Conservation (phyloP, 1,140 invertebrate species). For the Apis cerana region DNA sequence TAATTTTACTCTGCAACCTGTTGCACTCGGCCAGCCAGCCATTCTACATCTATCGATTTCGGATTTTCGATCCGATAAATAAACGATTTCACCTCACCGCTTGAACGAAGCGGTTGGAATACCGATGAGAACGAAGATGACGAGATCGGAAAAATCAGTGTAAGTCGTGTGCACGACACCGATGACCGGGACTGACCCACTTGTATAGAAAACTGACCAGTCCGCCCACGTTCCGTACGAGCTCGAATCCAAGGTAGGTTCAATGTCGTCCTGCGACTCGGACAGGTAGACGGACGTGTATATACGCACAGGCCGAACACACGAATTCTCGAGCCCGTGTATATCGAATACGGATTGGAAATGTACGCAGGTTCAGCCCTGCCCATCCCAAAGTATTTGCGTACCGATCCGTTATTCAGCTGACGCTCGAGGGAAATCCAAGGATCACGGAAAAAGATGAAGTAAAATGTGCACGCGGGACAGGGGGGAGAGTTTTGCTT, state of each 20-base stretch:
- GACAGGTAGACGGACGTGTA: conserved; percentile 33
- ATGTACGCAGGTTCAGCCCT: conserved; percentile 24
- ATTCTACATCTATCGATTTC: neutral
- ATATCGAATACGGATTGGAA: neutral
- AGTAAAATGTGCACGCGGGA: neutral
- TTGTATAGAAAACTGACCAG: conserved; percentile 75
- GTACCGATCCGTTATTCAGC: conserved; percentile 65
- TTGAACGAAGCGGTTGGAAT: conserved; percentile 23
- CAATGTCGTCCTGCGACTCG: conserved; percentile 73
- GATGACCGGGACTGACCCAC: conserved; percentile 76
- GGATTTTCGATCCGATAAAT: neutral
- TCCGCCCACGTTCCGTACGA: conserved; percentile 75
- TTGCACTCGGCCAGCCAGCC: no score
- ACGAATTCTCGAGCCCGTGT: no score
- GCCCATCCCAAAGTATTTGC: conserved; percentile 50
- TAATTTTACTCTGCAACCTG: no score
- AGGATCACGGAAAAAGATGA: conserved; percentile 25
- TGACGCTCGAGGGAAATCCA: conserved; percentile 57
- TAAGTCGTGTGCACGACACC: conserved; percentile 53
- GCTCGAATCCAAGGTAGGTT: conserved; percentile 74
- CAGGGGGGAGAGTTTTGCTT: neutral
- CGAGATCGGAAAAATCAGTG: conserved; percentile 57
- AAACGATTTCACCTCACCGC: neutral
- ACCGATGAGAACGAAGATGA: conserved; percentile 26
- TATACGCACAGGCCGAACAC: neutral